Percentiles rank a stretch among this genome's conserved stretches.
phyloP scores from a whole-genome alignment of 2,113 vertebrate species.

The Eretmochelys imbricata region DNA sequence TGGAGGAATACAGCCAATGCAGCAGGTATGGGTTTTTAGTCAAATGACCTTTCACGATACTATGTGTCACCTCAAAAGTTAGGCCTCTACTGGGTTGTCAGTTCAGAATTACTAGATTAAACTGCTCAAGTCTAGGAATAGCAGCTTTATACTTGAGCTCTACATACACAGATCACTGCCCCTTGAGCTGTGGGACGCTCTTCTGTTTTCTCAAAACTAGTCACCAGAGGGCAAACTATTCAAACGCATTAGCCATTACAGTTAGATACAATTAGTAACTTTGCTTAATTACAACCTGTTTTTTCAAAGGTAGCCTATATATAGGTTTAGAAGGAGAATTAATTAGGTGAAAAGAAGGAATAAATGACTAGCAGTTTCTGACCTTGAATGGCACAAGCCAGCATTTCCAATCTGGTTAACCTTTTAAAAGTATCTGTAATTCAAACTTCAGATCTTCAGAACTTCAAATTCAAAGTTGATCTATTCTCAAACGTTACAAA shows the following conservation, averaged over 20 bases:
- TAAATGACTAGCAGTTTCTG: background rate
- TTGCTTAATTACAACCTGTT: background rate
- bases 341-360: background rate
- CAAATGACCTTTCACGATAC: background rate
- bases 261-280: background rate
- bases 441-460: background rate
- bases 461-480: too few species aligned
- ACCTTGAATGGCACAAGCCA: background rate
- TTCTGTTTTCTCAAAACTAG: slow-evolving; percentile 28
- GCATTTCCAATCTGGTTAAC: background rate
- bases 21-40: background rate
- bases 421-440: background rate
- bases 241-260: background rate
- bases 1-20: background rate
- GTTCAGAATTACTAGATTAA: background rate
- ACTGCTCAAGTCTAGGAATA: background rate
- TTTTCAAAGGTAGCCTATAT: fast-evolving
- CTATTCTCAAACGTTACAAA: background rate
- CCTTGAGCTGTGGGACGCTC: background rate
- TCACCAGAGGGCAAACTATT: slow-evolving; percentile 67
- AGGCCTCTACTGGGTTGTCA: background rate
- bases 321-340: background rate
- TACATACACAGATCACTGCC: background rate
- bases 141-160: background rate
- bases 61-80: background rate